Percentiles rank a stretch among this genome's conserved stretches.
These are phyloP conservation scores for Elysia crispata DNA, from an alignment of 2,888 invertebrate species.

Conservation along the genomic window DNA sequence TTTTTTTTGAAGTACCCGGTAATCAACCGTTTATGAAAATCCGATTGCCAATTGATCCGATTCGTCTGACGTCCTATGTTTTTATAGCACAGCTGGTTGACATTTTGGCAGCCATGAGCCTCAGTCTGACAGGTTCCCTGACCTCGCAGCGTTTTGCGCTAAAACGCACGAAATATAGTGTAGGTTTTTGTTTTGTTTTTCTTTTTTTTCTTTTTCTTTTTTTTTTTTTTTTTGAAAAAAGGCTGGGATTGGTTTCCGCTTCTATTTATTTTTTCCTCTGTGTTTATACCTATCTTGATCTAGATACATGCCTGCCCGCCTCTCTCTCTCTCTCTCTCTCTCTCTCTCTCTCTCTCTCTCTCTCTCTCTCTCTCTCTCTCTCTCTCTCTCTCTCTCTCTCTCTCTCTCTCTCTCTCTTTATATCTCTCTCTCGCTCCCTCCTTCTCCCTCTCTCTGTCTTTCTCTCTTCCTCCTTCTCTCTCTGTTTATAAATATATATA, in stretches of 20 bases:
- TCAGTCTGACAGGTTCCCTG: no score
- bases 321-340: constrained; percentile 27
- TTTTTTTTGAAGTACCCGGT: no score
- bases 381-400: constrained; percentile 1
- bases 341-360: neutral
- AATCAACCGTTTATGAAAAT: no score
- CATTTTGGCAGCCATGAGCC: no score
- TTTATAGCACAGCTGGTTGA: no score
- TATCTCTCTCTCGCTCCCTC: neutral
- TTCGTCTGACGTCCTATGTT: no score
- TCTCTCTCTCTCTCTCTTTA: constrained; percentile 3
- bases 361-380: neutral
- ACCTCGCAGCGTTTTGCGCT: no score
- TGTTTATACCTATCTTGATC: neutral
- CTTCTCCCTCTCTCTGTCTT: neutral
- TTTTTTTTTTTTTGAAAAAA: no score
- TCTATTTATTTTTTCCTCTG: neutral
- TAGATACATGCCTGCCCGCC: constrained; percentile 7
- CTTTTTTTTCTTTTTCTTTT: neutral
- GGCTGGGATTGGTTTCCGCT: no score
- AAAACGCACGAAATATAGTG: no score
- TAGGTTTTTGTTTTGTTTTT: no score
- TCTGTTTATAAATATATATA: constrained; percentile 2
- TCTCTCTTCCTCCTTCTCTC: neutral
- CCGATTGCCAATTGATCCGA: no score